These are phyloP conservation scores for Leptopilina boulardi DNA, from an alignment of 1,140 invertebrate genomes.

Conservation along the genomic window DNA sequence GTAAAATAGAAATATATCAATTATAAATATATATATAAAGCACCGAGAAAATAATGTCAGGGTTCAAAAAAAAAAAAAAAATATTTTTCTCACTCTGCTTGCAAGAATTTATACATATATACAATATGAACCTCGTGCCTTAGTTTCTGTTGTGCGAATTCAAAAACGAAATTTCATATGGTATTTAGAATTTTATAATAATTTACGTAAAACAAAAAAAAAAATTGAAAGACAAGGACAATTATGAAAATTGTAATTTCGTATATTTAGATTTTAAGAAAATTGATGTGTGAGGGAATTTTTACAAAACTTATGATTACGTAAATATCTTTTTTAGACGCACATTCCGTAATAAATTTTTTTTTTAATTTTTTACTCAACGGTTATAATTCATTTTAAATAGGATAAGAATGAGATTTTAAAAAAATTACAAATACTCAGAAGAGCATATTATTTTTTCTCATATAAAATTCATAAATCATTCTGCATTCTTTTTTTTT, in stretches of 20 bases:
- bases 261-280: background rate
- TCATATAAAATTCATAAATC: background rate
- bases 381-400: slow-evolving; percentile 35
- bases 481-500: background rate
- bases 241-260: background rate
- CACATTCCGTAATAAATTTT: background rate
- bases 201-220: background rate
- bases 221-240: background rate
- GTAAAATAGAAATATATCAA: too few species aligned
- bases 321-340: background rate
- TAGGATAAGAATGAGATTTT: slow-evolving; percentile 34
- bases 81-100: background rate
- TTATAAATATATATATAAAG: too few species aligned
- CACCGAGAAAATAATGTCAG: background rate
- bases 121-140: slow-evolving; percentile 49
- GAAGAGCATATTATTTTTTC: background rate
- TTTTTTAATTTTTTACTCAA: slow-evolving; percentile 1
- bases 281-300: background rate
- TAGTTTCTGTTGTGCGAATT: slow-evolving; percentile 51
- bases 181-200: background rate
- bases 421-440: slow-evolving; percentile 16
- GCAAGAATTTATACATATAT: background rate
- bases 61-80: background rate
- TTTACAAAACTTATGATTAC: too few species aligned
- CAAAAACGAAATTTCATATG: background rate